Evolutionary conservation across 2,797 vertebrate genomes (phyloP).

Genomic region (Diplodus puntazzo): DNA sequence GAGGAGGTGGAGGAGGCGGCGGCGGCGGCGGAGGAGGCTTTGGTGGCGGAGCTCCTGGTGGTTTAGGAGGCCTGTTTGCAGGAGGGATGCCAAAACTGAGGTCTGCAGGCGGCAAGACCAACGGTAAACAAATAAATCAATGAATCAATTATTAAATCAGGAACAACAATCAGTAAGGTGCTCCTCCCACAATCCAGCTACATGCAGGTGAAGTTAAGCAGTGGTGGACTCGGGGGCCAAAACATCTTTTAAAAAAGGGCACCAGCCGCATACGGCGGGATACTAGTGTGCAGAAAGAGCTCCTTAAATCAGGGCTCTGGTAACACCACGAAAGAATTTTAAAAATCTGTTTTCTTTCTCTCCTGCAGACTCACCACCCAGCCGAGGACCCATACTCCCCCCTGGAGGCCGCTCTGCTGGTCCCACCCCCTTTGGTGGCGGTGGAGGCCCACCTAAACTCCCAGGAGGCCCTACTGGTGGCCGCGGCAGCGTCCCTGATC

Average conservation of each 20-base stretch:
- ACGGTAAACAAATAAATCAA: conserved; percentile 80
- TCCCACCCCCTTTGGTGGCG: conserved; percentile 84
- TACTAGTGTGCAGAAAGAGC: no score
- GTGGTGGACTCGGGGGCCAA: no score
- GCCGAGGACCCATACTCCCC: conserved; percentile 88
- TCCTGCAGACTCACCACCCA: conserved; percentile 86
- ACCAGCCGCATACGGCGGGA: no score
- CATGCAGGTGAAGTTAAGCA: not conserved
- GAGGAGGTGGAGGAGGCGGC: conserved; percentile 46
- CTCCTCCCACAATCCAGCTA: not conserved
- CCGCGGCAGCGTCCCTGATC: conserved; percentile 83
- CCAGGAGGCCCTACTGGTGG: conserved; percentile 77
- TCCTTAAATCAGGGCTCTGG: no score
- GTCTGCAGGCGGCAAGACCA: conserved; percentile 85
- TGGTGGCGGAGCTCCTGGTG: conserved; percentile 83
- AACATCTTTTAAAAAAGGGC: no score
- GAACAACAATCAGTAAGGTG: no score
- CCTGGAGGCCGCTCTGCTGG: conserved; percentile 87
- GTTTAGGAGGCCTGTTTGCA: conserved; percentile 95
- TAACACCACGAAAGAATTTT: not conserved
- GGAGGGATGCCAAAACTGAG: conserved; percentile 96
- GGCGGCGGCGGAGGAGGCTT: conserved; percentile 80
- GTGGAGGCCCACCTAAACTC: conserved; percentile 81
- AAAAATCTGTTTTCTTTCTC: not conserved
- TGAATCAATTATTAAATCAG: not conserved